Evolutionary conservation across 2,113 vertebrate genomes (phyloP).

Genomic region (Dolichotis patagonum): DNA sequence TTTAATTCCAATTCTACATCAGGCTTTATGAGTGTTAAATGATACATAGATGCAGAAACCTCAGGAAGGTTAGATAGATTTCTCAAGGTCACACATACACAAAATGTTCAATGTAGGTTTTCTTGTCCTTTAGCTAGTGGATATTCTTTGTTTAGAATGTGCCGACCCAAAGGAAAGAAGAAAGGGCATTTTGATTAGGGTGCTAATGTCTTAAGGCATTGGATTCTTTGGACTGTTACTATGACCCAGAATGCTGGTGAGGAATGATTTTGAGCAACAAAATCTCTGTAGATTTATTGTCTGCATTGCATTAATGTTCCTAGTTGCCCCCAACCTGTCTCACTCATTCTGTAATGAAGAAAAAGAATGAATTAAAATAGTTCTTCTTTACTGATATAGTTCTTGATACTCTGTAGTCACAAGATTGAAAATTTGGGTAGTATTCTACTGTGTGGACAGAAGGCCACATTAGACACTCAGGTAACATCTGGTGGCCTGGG

Average conservation of each 20-base stretch:
- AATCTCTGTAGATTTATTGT: neutral
- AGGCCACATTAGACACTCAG: neutral
- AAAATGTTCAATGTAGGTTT: neutral
- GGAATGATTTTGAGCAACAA: neutral
- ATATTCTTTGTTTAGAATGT: neutral
- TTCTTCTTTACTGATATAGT: neutral
- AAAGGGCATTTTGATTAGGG: neutral
- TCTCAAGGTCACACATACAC: conserved; percentile 40
- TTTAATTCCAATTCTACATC: neutral
- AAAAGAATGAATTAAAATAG: neutral
- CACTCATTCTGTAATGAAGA: neutral
- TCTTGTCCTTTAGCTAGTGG: neutral
- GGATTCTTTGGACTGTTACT: neutral
- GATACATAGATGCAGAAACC: neutral
- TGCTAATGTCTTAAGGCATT: neutral
- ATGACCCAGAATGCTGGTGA: neutral
- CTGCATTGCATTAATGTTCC: neutral
- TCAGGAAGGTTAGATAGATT: neutral
- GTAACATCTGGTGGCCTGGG: neutral
- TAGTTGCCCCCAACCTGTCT: neutral
- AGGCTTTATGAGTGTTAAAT: neutral
- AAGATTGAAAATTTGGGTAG: neutral
- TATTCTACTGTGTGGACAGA: neutral
- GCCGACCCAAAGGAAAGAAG: neutral
- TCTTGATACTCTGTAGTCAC: neutral